Base-by-base conservation (phyloP, 2,113 vertebrate species). In the Polypterus senegalus region DNA sequence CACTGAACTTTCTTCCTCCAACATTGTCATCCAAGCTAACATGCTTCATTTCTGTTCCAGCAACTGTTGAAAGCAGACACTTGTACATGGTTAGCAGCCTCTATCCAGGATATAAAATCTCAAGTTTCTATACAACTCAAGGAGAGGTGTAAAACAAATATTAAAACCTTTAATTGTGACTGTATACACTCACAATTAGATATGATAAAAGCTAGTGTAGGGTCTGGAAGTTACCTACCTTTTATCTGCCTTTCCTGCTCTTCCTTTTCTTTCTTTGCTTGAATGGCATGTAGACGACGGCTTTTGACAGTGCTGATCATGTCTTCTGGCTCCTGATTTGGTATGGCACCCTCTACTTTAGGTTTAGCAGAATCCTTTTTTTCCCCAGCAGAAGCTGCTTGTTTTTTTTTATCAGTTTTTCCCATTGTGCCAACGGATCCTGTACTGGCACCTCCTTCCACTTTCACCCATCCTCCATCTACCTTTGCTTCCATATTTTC, bases 281-380 rank as follows among this genome's bases (percentile, higher is more conserved):
- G 94, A 65, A 95, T 89, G 61, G 89, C 73, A 75, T 91, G 89
- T 63, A 97, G 83, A 46, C 91, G 82, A 61, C 94, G 83, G 76
- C 91, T 99, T 74, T 97, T 99, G 69, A 98, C 90, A 2, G 90
- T 87, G 63, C 91, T 97, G 68, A 99, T 88, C 90, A 98, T 91
- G 72, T 97, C 96, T 55, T 94, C 93, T 0, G 84, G 69, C 65
- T 89, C 86, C 0, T 64, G 45, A 10, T 85, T 87, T 0, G 67
- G 67, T 1, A 76, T 80, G 3, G 74, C 72, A 9, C 79, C 79
- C 5, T 77, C 72, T 10, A 83, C 87, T 60, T 80, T 64, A 0
- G 59, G 63, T 55, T 79, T 69, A 5, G 48, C 49, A 3, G 58
- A 54, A 11, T 83, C 82, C 0, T 74, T 70, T 51, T 77, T 79